Base-by-base conservation (phyloP, 2,113 vertebrate species). In the Pygoscelis antarcticus region DNA sequence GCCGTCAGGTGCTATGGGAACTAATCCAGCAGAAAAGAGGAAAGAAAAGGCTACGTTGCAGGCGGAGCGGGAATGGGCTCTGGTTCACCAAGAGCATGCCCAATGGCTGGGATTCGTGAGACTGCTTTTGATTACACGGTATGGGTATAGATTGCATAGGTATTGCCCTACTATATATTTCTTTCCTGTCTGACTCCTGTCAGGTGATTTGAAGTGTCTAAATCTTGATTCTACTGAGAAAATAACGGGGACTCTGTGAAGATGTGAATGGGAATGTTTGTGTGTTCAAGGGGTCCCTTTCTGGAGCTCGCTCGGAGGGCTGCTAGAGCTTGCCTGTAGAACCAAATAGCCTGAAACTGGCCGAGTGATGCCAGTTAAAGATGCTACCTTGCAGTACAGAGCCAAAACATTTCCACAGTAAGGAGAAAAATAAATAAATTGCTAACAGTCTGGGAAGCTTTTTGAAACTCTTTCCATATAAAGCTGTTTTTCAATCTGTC, bases 401-500 rank as follows among this genome's bases (percentile, higher is more conserved):
- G 71, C 60, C 82, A 91, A 88, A 91, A 49, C 47, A 29, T 66
- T 94, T 94, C 91, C 90, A 96, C 88, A 89, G 55, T 36, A 64
- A 76, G 90, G 20, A 88, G 78, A 85, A 95, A 64, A 94, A 85
- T 82, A 91, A 95, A 95, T 84, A 83, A 89, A 69, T 72, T 84
- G 19, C 51, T 96, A 94, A 89, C 82, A 92, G 71, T 95, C 91
- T 96, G 71, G 61, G 94, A 89, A 12, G 54, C 52, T 92, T 93
- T 93, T 83, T 78, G 87, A 93, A 97, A 92, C 52, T 91, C 91
- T 40, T 96, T 62, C 69, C 87, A 71, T 90, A 68, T 78, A 89
- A 80, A 85, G 75, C 83, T 93, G 40, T 65, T 94, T 93, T 96
- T 92, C 92, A 94, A 94, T 96, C 95, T 97, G 96, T 96, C 91